These are phyloP conservation scores for Pyrocoelia pectoralis DNA, from an alignment of 2,888 invertebrate genomes.

Conservation along the genomic window DNA sequence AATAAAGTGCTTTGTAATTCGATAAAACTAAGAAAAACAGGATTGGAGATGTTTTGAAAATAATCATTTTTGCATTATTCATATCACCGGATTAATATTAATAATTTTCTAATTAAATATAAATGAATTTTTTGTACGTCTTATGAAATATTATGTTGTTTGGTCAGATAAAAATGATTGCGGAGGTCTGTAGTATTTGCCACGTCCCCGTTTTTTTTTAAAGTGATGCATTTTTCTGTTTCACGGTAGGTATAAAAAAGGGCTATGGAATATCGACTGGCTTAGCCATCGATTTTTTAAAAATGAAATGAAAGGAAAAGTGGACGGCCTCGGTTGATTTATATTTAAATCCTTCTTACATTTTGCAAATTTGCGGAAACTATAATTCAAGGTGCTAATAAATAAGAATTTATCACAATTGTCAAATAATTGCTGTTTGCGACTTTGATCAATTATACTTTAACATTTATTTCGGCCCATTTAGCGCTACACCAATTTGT, in stretches of 20 bases:
- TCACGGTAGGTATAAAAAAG: not conserved
- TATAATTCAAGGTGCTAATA: not conserved
- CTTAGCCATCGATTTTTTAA: not conserved
- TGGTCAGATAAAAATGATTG: no score
- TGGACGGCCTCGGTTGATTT: not conserved
- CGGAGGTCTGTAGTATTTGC: no score
- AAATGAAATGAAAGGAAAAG: not conserved
- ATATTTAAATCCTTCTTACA: not conserved
- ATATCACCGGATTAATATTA: conserved; percentile 17
- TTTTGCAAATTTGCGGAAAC: not conserved
- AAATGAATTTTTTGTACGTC: not conserved
- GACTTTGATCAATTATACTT: not conserved
- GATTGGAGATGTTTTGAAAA: conserved; percentile 29
- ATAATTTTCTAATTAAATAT: not conserved
- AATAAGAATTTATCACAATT: not conserved
- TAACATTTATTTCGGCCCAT: no score
- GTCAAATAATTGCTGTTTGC: no score
- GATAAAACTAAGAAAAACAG: conserved; percentile 8
- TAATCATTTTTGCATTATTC: conserved; percentile 41
- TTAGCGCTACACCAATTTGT: no score
- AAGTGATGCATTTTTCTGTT: not conserved
- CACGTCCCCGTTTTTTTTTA: no score
- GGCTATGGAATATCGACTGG: not conserved
- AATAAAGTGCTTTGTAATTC: no score
- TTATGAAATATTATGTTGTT: conserved; percentile 2